Evolutionary conservation across 2,113 vertebrate genomes (phyloP).

Genomic region (Mesembrinibis cayennensis): DNA sequence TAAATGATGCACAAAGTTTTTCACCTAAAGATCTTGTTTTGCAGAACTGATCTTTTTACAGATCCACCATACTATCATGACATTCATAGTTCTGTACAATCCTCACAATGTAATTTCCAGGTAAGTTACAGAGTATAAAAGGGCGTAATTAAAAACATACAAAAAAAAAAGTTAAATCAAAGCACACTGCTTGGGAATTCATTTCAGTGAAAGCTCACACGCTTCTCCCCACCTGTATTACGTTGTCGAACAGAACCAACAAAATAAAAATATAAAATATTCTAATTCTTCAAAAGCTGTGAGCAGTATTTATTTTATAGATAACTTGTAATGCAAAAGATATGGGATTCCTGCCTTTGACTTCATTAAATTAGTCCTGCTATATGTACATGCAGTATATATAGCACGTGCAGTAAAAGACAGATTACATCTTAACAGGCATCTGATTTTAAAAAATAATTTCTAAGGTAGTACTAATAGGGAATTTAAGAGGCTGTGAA

Average conservation of each 20-base stretch:
- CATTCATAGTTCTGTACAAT: not conserved
- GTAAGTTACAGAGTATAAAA: not conserved
- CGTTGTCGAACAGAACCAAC: not conserved
- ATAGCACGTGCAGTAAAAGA: not conserved
- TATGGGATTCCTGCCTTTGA: not conserved
- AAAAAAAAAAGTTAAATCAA: not conserved
- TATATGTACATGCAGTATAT: rapidly evolving
- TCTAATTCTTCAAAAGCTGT: not conserved
- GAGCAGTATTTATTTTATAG: not conserved
- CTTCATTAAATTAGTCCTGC: not conserved
- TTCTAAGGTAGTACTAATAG: too few species aligned
- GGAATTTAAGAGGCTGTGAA: not conserved
- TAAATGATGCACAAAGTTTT: not conserved
- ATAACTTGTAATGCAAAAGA: not conserved
- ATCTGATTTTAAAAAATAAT: not conserved
- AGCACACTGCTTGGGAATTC: not conserved
- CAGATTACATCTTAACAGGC: not conserved
- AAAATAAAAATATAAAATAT: not conserved
- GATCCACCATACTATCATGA: not conserved
- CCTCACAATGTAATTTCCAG: not conserved
- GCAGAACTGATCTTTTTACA: not conserved
- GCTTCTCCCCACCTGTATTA: not conserved
- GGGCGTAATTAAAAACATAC: not conserved
- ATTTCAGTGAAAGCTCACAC: not conserved
- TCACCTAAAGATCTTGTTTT: not conserved